These are phyloP conservation scores for Plebejus anna DNA, from an alignment of 2,888 invertebrate species.

Conservation along the genomic window DNA sequence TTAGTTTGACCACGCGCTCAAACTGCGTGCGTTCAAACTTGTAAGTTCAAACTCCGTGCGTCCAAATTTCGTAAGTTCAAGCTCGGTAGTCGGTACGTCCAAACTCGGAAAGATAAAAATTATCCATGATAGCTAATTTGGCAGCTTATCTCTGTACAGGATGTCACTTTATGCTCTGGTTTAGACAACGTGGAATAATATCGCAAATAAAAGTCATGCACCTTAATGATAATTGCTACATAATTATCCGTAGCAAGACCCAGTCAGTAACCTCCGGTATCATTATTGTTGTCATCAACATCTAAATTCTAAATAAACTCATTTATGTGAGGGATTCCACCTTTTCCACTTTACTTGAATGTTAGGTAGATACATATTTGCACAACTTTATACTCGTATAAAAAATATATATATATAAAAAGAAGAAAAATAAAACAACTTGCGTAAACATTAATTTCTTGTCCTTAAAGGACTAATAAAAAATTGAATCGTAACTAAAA, in stretches of 20 bases:
- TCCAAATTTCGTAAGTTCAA: not conserved
- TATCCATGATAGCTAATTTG: not conserved
- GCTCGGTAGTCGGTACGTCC: not conserved
- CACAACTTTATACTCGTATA: too few species aligned
- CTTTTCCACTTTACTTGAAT: not conserved
- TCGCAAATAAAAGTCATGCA: not conserved
- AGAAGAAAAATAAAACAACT: not conserved
- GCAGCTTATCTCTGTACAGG: not conserved
- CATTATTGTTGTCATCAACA: not conserved
- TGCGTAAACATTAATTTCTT: not conserved
- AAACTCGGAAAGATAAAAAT: not conserved
- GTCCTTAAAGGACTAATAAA: not conserved
- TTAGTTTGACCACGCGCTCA: too few species aligned
- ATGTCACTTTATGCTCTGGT: not conserved
- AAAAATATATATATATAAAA: not conserved
- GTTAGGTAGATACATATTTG: not conserved
- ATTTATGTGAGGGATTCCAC: not conserved
- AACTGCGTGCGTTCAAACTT: too few species aligned
- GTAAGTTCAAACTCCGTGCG: too few species aligned
- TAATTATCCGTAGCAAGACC: slow-evolving; percentile 1
- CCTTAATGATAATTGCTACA: not conserved
- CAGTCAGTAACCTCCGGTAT: not conserved
- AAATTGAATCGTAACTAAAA: not conserved
- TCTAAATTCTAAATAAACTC: not conserved
- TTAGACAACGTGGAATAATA: not conserved